phyloP scores from a whole-genome alignment of 2,797 vertebrate genomes.

The Argya squamiceps region DNA sequence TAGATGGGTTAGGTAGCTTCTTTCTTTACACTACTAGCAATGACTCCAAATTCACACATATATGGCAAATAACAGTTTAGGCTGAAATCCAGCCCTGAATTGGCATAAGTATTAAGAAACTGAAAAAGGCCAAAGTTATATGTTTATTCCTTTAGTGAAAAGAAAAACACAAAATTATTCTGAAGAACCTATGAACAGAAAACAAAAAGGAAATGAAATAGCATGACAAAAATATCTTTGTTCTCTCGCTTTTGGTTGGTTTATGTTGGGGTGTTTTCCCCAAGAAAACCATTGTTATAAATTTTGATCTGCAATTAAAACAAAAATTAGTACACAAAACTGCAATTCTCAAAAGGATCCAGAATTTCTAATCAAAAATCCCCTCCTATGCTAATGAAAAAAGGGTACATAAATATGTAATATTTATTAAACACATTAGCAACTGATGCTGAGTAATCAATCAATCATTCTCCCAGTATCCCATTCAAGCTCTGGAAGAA shows the following conservation, averaged over 20 bases:
- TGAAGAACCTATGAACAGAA: background rate
- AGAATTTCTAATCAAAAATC: background rate
- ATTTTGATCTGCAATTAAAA: background rate
- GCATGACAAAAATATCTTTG: background rate
- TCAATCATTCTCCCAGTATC: background rate
- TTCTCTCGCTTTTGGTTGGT: background rate
- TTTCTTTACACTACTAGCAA: background rate
- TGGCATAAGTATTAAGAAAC: background rate
- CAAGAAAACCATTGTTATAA: background rate
- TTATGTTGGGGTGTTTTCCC: background rate
- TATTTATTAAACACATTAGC: accelerated
- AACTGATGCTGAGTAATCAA: background rate
- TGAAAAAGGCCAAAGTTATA: background rate
- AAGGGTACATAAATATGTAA: background rate
- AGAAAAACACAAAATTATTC: background rate
- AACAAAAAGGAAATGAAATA: background rate
- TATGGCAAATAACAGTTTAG: background rate
- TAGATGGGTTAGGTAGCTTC: background rate
- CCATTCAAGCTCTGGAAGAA: background rate
- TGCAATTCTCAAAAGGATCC: background rate
- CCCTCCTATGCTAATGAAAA: background rate
- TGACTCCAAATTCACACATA: background rate
- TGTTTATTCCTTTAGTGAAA: background rate
- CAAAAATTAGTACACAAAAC: background rate
- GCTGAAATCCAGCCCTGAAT: background rate